These are phyloP conservation scores for Hippopotamyrus pictus DNA, from an alignment of 2,797 vertebrate species.

Conservation along the genomic window DNA sequence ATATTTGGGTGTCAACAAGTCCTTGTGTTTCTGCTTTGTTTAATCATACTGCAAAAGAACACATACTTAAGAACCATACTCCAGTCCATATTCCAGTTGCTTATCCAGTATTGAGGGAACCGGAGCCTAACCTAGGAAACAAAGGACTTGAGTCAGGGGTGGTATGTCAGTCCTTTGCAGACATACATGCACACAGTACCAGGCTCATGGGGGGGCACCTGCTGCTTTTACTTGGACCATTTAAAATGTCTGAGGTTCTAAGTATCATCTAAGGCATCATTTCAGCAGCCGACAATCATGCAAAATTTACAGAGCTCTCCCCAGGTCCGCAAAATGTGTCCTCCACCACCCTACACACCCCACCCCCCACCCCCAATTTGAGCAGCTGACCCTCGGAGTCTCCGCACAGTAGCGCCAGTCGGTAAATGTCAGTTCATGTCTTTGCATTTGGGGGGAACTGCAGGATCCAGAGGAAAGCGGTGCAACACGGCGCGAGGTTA, in stretches of 20 bases:
- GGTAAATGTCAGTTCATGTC: not conserved
- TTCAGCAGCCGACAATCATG: not conserved
- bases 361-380: not conserved
- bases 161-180: not conserved
- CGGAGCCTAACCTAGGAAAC: not conserved
- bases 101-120: not conserved
- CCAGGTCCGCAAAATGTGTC: not conserved
- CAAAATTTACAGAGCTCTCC: not conserved
- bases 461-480: not conserved
- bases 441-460: not conserved
- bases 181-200: not conserved
- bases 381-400: not conserved
- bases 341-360: not conserved
- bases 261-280: not conserved
- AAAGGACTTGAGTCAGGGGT: not conserved
- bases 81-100: not conserved
- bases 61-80: not conserved
- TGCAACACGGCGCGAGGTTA: not conserved
- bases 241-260: not conserved
- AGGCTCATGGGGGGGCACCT: not conserved
- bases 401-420: not conserved
- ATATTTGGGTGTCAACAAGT: not conserved
- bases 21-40: not conserved
- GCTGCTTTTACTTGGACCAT: not conserved
- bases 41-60: not conserved